Percentiles rank a stretch among this genome's conserved stretches.
These are phyloP conservation scores for Elysia crispata DNA, from an alignment of 2,888 invertebrate species.

Conservation along the genomic window DNA sequence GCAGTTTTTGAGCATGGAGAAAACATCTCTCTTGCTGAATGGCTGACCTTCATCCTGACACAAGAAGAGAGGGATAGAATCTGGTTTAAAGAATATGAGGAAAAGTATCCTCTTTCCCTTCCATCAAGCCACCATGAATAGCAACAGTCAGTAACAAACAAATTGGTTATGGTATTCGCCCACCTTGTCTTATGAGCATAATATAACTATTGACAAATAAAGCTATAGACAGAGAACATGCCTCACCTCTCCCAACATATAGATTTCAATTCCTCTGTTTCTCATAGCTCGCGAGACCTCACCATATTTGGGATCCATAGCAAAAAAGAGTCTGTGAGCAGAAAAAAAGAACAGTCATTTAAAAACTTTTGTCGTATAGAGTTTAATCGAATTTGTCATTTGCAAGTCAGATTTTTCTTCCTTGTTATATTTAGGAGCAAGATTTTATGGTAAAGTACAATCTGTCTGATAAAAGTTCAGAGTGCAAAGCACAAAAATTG, in stretches of 20 bases:
- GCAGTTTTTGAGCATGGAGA: conserved; percentile 58
- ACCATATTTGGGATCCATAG: conserved; percentile 96
- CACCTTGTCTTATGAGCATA: background rate
- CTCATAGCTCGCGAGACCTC: conserved; percentile 99
- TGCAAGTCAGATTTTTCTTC: no score
- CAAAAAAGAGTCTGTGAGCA: conserved; percentile 87
- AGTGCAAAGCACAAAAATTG: no score
- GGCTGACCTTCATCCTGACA: conserved; percentile 67
- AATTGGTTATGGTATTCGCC: background rate
- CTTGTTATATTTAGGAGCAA: no score
- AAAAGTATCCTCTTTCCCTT: no score
- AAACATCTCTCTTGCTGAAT: conserved; percentile 65
- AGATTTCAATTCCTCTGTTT: conserved; percentile 97
- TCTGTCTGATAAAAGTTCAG: no score
- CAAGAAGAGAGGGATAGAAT: conserved; percentile 18
- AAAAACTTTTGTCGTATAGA: no score
- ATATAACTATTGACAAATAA: no score
- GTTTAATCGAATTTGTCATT: no score
- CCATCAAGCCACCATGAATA: no score
- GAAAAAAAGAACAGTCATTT: no score
- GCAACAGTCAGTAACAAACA: no score
- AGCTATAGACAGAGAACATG: background rate
- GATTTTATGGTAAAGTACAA: no score
- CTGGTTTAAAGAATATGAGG: background rate
- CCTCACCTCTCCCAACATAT: conserved; percentile 77